phyloP scores from a whole-genome alignment of 64 coral and sea anemone species.

The Montipora cactus region DNA sequence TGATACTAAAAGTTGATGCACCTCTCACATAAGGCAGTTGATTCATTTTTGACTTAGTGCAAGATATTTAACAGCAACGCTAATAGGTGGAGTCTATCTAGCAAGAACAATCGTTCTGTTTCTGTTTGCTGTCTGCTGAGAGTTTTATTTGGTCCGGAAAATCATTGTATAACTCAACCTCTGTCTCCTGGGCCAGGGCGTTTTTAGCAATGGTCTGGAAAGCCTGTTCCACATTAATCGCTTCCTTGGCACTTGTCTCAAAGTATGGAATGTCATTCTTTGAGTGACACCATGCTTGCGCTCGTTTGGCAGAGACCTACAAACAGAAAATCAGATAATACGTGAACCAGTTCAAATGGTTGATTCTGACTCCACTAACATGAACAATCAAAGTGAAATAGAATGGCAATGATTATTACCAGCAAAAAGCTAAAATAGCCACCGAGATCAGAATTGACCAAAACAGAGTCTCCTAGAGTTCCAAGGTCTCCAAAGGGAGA shows the following conservation, averaged over 20 bases:
- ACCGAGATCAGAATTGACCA: too few species aligned
- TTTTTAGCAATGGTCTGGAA: conserved; percentile 99
- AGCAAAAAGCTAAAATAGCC: too few species aligned
- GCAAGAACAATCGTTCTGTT: conserved; percentile 86
- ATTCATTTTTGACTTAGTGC: conserved; percentile 11
- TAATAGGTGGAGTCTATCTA: conserved; percentile 29
- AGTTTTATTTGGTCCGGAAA: conserved; percentile 99
- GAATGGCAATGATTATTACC: too few species aligned
- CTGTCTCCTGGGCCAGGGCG: conserved; percentile 97
- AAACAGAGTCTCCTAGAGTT: neutral
- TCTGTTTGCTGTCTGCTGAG: conserved; percentile 82
- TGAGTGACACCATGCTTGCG: conserved; percentile 95
- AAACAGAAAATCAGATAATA: neutral
- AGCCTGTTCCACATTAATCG: conserved; percentile 99
- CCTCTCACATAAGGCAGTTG: neutral
- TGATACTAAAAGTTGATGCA: neutral
- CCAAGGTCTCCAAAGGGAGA: too few species aligned
- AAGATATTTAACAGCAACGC: conserved; percentile 19
- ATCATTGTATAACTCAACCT: conserved; percentile 98
- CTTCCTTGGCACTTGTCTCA: conserved; percentile 99
- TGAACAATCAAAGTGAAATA: too few species aligned
- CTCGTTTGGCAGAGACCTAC: conserved; percentile 94
- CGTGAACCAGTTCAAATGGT: too few species aligned
- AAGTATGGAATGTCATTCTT: too few species aligned
- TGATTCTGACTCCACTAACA: too few species aligned